Conservation (phyloP, 2,113 vertebrate genomes). For the Sphyrna mokarran region DNA sequence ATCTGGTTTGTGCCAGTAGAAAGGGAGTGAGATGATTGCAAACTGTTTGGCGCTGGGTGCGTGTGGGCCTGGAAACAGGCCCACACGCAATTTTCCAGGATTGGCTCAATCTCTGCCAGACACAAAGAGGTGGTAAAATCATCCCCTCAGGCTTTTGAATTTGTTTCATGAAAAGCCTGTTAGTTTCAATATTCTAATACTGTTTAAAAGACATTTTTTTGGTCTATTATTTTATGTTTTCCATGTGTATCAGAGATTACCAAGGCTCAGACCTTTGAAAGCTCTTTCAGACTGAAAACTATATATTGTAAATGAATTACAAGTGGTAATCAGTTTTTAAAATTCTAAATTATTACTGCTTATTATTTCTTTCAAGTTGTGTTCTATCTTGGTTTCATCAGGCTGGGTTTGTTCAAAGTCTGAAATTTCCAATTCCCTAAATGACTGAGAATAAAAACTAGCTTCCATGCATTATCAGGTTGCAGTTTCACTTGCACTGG, state of each 20-base stretch:
- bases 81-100: no score
- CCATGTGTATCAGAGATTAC: background rate
- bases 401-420: slow-evolving; percentile 39
- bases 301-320: slow-evolving; percentile 22
- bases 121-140: no score
- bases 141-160: no score
- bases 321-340: background rate
- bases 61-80: no score
- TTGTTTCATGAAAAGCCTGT: background rate
- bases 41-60: no score
- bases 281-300: background rate
- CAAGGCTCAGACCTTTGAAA: background rate
- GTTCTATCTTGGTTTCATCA: slow-evolving; percentile 12
- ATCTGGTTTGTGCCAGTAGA: no score
- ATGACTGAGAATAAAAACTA: slow-evolving; percentile 28
- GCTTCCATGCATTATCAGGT: background rate
- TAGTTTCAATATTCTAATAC: background rate
- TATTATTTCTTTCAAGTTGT: background rate
- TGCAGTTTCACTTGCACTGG: slow-evolving; percentile 15
- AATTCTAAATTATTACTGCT: slow-evolving; percentile 8
- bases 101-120: no score
- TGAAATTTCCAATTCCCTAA: slow-evolving; percentile 20
- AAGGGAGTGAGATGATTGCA: no score
- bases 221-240: background rate
- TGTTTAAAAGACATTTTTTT: background rate